Percentiles rank a stretch among this genome's conserved stretches.
Evolutionary conservation across 2,113 vertebrate genomes (phyloP).

Genomic region (Burhinus bistriatus): DNA sequence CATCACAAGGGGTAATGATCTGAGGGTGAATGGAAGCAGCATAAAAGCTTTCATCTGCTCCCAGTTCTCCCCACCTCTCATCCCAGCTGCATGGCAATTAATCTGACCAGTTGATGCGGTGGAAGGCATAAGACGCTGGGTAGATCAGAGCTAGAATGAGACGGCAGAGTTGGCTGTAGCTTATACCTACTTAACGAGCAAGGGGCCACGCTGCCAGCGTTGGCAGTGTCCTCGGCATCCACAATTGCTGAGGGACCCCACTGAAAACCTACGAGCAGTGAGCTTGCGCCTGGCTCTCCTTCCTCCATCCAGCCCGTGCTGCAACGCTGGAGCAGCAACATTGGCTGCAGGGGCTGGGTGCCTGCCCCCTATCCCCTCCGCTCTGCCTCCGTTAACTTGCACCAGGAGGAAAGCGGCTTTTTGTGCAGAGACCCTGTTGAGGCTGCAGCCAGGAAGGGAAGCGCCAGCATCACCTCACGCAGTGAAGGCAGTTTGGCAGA

Average conservation of each 20-base stretch:
- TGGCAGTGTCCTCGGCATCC: background rate
- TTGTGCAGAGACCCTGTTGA: background rate
- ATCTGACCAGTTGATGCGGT: background rate
- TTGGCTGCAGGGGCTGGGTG: background rate
- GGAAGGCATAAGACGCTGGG: background rate
- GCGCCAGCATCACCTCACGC: rapidly evolving
- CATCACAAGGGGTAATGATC: background rate
- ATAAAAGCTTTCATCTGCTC: background rate
- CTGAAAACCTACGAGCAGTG: background rate
- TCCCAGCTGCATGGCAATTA: background rate
- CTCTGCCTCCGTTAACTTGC: background rate
- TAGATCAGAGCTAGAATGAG: background rate
- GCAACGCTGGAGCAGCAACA: rapidly evolving
- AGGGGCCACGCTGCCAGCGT: background rate
- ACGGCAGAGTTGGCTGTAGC: background rate
- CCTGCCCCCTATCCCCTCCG: rapidly evolving
- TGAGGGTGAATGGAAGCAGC: background rate
- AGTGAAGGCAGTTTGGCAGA: rapidly evolving
- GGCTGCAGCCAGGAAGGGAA: background rate
- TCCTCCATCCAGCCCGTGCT: rapidly evolving
- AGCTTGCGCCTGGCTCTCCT: background rate
- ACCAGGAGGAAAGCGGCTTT: background rate
- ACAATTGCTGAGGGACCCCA: background rate
- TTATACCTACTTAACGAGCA: background rate
- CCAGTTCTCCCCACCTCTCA: background rate